phyloP scores from a whole-genome alignment of 2,888 invertebrate genomes.

The Biston betularia region DNA sequence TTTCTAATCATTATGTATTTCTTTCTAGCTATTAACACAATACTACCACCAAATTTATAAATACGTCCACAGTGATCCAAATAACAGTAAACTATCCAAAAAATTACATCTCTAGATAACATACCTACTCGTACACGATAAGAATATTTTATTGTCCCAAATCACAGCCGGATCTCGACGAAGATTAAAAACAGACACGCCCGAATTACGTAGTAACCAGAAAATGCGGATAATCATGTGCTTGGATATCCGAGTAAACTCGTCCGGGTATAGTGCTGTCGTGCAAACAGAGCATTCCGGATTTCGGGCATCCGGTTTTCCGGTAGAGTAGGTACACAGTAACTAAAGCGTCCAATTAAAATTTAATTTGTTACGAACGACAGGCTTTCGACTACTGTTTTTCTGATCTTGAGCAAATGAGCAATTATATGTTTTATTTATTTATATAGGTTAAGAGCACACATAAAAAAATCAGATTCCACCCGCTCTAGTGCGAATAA shows the following conservation, averaged over 20 bases:
- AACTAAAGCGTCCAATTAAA: background rate
- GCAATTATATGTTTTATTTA: too few species aligned
- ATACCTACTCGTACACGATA: conserved; percentile 20
- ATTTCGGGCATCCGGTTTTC: background rate
- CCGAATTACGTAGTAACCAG: conserved; percentile 58
- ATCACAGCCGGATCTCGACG: conserved; percentile 36
- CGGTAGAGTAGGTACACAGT: background rate
- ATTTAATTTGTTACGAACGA: background rate
- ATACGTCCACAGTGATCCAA: conserved; percentile 1
- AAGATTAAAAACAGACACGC: conserved; percentile 59
- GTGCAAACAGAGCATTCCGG: conserved; percentile 15
- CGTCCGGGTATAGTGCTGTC: conserved; percentile 41
- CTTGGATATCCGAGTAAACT: conserved; percentile 66
- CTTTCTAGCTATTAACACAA: too few species aligned
- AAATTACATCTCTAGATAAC: conserved; percentile 21
- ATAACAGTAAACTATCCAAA: conserved; percentile 9
- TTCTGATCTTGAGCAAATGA: background rate
- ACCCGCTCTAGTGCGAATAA: too few species aligned
- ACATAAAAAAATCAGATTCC: too few species aligned
- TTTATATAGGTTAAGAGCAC: too few species aligned
- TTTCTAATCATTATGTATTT: too few species aligned
- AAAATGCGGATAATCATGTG: conserved; percentile 66
- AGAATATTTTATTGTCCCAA: conserved; percentile 32
- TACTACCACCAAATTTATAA: too few species aligned
- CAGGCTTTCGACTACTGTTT: background rate